Base-by-base conservation (phyloP, 2,113 vertebrate species). In the Cynopterus brachyotis region DNA sequence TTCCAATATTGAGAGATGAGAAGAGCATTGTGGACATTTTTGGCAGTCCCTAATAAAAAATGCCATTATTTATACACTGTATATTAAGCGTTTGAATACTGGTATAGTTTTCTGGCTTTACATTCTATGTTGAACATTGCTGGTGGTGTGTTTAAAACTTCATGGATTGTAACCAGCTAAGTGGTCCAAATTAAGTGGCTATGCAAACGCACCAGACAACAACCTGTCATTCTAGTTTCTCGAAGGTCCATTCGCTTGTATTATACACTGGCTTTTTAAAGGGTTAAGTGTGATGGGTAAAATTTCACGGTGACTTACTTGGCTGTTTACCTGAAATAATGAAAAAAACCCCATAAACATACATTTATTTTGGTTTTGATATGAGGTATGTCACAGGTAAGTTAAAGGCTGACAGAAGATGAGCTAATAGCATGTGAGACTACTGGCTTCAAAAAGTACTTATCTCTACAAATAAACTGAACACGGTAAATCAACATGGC, bases 1-100 rank as follows among this genome's bases (percentile, higher is more conserved):
- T 92, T 70, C 9, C 32, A 62, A 9, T 91, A 95, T 62, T 94
- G 59, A 97, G 76, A 67, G 13, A 73, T 76, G 55, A 92, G 86
- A 81, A 91, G 80, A 95, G 57, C 69, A 95, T 32, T 94, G 76
- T 96, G 93, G 94, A 78, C 96, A 89, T 95, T 66, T 89, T 22
- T 96, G 83, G 62, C 91, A 94, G 91, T 97, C 95, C 93, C 79
- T 96, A 97, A 96, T 97, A 97, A 96, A 97, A 97, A 97, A 96
- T 92, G 83, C 83, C 87, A 57, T 87, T 94, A 28, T 76, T 94
- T 88, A 82, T 89, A 82, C 53, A 83, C 53, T 94, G 72, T 86
- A 92, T 86, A 95, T 84, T 95, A 81, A 97, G 94, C n/a, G 87
- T 97, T 95, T 92, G 79, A 96, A 91, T 97, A 89, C 75, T 91